Conservation (phyloP, 2,113 vertebrate species). For the Lasiurus borealis region DNA sequence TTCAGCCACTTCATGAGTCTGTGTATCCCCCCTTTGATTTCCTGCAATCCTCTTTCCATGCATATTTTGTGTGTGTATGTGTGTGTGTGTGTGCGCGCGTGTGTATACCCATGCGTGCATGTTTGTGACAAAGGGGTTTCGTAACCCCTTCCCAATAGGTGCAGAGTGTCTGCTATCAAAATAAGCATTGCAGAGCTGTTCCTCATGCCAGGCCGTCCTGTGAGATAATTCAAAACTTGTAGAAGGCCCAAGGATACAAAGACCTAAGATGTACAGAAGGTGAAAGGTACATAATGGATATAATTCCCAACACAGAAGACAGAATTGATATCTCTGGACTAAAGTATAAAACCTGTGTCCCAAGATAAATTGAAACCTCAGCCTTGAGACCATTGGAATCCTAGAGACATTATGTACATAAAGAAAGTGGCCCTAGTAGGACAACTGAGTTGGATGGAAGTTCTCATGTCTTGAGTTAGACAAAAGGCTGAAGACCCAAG, state of each 20-base stretch:
- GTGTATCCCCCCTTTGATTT: background rate
- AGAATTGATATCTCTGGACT: background rate
- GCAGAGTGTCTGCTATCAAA: slow-evolving; percentile 56
- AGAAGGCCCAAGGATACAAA: background rate
- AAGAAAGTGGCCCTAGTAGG: background rate
- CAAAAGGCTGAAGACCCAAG: background rate
- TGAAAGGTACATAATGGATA: background rate
- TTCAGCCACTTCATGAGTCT: slow-evolving; percentile 3
- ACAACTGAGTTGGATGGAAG: background rate
- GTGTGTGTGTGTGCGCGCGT: background rate
- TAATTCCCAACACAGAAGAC: slow-evolving; percentile 1
- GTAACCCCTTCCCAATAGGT: slow-evolving; percentile 57
- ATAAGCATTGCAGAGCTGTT: slow-evolving; percentile 46
- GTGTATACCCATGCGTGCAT: background rate
- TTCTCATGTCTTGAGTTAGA: background rate
- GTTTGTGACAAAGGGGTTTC: slow-evolving; percentile 52
- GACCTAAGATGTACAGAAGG: background rate
- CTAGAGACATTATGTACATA: background rate
- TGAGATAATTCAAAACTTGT: slow-evolving; percentile 37
- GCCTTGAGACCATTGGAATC: background rate
- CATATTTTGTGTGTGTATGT: slow-evolving; percentile 1
- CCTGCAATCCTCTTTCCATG: slow-evolving; percentile 21
- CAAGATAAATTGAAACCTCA: background rate
- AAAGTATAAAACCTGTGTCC: background rate
- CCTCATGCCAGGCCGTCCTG: background rate